Evolutionary conservation across 53 echinoderm and acorn worm species (phyloP), one percentile per base, ranked within the genome.

Genomic region (Apostichopus leukothele): DNA sequence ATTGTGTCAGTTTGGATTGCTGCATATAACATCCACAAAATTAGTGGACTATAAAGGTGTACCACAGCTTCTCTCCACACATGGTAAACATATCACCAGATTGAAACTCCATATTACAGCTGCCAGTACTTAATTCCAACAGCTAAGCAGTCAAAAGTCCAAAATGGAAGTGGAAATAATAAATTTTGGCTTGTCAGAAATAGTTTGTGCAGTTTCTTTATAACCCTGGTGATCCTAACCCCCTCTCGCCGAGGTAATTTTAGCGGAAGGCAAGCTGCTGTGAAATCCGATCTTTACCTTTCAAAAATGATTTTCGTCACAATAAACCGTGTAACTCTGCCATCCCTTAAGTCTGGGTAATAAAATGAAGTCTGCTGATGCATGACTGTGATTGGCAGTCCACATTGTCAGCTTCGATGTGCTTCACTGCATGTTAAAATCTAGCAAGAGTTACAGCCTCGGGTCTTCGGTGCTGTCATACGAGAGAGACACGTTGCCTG

Each of bases 341-440:
- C 57, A 57, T 57, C 1, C 57, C 7, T 57, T 7, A 9, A 71
- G 71, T 71, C 71, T 71, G 20, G 20, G 71, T n/a, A 6, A 19
- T 19, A 71, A 71, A 71, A 39, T 19, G 20, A 16, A 71, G 39
- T 19, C 71, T 71, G 20, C 20, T 5, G n/a, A 71, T 13, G 14
- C 71, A 18, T 71, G 71, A 71, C 71, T 71, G 16, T 71, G 71
- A 71, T 71, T 71, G 71, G 71, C 71, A 71, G 71, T 18, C 5
- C 18, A 19, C 20, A 71, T 71, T 71, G 71, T 71, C 71, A 19
- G 71, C 18, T 71, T n/a, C 6, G 71, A 71, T 71, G 20, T 71
- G 71, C 63, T 71, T 71, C 71, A 71, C 16, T 18, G 18, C 39
- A 39, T 39, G 71, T 6, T 71, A 71, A 16, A 71, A 71, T 71